Base-by-base conservation (phyloP, 1,140 invertebrate genomes). In the Eumaeus atala region DNA sequence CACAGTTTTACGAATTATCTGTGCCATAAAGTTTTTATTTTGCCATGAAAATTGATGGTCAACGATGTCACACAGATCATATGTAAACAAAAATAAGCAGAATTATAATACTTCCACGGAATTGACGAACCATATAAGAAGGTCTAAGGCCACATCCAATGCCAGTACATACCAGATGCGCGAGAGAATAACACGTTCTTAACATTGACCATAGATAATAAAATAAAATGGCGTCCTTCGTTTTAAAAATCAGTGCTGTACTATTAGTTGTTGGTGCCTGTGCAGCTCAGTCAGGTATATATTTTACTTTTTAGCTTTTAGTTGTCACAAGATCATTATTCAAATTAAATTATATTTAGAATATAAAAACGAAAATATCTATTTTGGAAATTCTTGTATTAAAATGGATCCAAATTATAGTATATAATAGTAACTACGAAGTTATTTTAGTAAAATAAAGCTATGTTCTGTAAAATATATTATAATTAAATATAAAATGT, bases 121-220 rank as follows among this genome's bases (percentile, higher is more conserved):
- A 44, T 44, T 44, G 12, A 44, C 40, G 14, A 16, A 44, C 40
- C 40, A 44, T 44, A 44, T 44, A 44, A 44, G 40, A 44, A 9
- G 40, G 5, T 18, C 40, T 44, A 44, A 44, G 40, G 40, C 40
- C 40, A 44, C 9, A 44, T 14, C 17, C 21, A 16, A 5, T 44
- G 40, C 9, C 14, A 44, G 40, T 44, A 44, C 17, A 44, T 17
- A 44, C 12, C 40, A 14, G 40, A 17, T 44, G 40, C 40, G 40
- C 40, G 14, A 9, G 9, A 9, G 6, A 4, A 16, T 7, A 44
- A 44, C 40, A 44, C 40, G 40, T 44, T 44, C 9, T 8, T 14
- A 1, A 40, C 1, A 18, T 9, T 44, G 9, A 44, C 21, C 35
- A 37, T 37, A 37, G 35, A 17, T 16, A 44, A 44, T 6, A 44